Evolutionary conservation across 1,140 invertebrate species (phyloP).

Genomic region (Apis florea): DNA sequence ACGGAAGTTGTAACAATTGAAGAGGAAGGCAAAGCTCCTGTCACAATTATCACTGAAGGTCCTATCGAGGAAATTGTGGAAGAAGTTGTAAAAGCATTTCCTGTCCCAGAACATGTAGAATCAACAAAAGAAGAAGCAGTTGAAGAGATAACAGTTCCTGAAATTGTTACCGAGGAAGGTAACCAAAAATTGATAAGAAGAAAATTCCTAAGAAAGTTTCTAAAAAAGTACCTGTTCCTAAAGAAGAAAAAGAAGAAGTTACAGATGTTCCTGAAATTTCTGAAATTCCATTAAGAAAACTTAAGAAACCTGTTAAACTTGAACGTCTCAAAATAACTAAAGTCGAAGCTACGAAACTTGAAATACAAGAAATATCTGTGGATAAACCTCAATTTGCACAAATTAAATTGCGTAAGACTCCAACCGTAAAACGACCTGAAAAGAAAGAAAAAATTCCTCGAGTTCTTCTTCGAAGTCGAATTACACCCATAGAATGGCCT

Average conservation of each 20-base stretch:
- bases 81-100: slow-evolving; percentile 13
- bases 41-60: slow-evolving; percentile 52
- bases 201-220: slow-evolving; percentile 37
- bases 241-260: slow-evolving; percentile 51
- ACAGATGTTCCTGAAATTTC: slow-evolving; percentile 51
- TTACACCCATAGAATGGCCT: slow-evolving; percentile 82
- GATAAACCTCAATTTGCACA: slow-evolving; percentile 62
- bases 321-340: slow-evolving; percentile 74
- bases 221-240: slow-evolving; percentile 2
- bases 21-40: slow-evolving; percentile 67
- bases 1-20: slow-evolving; percentile 61
- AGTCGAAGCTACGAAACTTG: slow-evolving; percentile 71
- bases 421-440: slow-evolving; percentile 74
- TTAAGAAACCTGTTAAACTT: slow-evolving; percentile 60
- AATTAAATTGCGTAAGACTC: slow-evolving; percentile 65
- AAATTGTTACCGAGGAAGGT: slow-evolving; percentile 73
- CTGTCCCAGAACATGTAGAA: neutral
- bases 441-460: slow-evolving; percentile 83
- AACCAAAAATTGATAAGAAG: slow-evolving; percentile 65
- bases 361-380: slow-evolving; percentile 61
- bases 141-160: slow-evolving; percentile 68
- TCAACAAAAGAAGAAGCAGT: slow-evolving; percentile 65
- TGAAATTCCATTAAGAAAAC: slow-evolving; percentile 39
- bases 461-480: slow-evolving; percentile 84
- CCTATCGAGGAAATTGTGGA: slow-evolving; percentile 67